Evolutionary conservation across 2,888 invertebrate species (phyloP).

Genomic region (Marasmarcha lunaedactyla): DNA sequence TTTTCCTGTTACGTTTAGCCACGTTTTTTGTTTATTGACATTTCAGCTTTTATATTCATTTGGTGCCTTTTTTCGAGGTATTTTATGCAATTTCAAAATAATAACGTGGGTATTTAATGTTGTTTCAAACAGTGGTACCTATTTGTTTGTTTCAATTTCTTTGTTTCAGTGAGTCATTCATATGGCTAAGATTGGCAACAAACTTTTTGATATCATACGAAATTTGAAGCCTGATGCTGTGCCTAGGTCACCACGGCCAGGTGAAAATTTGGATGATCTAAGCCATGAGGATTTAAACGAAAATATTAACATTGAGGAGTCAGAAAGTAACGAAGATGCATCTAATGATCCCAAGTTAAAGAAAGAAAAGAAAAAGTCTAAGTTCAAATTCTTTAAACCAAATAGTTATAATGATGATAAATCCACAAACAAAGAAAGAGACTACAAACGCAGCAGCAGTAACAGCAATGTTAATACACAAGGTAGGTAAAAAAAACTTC

Average conservation of each 20-base stretch:
- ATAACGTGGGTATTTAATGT: too few species aligned
- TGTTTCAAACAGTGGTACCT: too few species aligned
- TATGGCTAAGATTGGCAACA: background rate
- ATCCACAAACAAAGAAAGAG: slow-evolving; percentile 9
- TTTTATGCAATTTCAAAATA: too few species aligned
- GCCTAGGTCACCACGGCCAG: slow-evolving; percentile 52
- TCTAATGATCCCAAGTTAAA: slow-evolving; percentile 26
- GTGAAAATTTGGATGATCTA: slow-evolving; percentile 16
- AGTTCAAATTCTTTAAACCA: slow-evolving; percentile 26
- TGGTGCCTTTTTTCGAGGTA: too few species aligned
- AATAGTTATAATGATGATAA: slow-evolving; percentile 19
- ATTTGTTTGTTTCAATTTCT: too few species aligned
- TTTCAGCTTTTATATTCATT: too few species aligned
- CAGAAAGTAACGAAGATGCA: slow-evolving; percentile 36
- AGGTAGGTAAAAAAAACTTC: slow-evolving; percentile 23
- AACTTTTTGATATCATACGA: slow-evolving; percentile 5
- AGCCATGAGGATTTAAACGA: slow-evolving; percentile 21
- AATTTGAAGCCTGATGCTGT: slow-evolving; percentile 63
- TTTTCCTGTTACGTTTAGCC: too few species aligned
- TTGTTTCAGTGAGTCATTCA: slow-evolving; percentile 1
- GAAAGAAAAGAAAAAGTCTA: slow-evolving; percentile 28
- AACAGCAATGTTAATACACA: slow-evolving; percentile 44
- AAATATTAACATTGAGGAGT: slow-evolving; percentile 23
- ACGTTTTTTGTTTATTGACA: too few species aligned
- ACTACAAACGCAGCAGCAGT: slow-evolving; percentile 21